A percentile compares a stretch with the other conserved stretches of the same genome.
Conservation (phyloP, 2,113 vertebrate species). For the Chaetura pelagica region DNA sequence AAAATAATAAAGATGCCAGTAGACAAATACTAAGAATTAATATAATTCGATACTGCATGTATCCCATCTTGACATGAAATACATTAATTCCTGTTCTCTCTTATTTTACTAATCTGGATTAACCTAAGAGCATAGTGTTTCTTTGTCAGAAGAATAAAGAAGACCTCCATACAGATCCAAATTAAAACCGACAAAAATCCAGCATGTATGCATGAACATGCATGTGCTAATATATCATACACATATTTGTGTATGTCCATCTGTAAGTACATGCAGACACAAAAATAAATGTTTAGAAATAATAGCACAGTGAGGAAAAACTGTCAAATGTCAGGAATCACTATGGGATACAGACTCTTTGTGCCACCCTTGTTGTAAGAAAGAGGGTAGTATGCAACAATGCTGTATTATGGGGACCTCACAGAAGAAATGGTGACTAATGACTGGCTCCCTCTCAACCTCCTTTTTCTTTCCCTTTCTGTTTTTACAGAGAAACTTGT, state of each 20-base stretch:
- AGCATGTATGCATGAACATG: background rate
- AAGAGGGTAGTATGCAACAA: background rate
- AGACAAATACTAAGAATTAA: background rate
- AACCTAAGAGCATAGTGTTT: background rate
- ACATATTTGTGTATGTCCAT: background rate
- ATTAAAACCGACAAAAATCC: background rate
- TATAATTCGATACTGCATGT: background rate
- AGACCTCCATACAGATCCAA: background rate
- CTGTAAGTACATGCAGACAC: background rate
- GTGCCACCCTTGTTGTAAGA: background rate
- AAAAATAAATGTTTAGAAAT: background rate
- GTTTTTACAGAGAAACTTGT: background rate
- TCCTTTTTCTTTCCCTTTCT: background rate
- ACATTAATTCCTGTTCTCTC: background rate
- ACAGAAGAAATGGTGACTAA: background rate
- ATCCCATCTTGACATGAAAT: background rate
- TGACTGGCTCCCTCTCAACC: background rate
- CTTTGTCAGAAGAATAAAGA: background rate
- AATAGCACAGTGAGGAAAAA: background rate
- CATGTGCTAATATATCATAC: background rate
- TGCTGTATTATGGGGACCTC: background rate
- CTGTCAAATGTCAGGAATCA: background rate
- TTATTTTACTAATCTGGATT: background rate
- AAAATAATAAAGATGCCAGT: background rate
- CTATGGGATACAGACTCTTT: background rate